phyloP scores from a whole-genome alignment of 2,113 vertebrate genomes.

The Dendrocopos noguchii region DNA sequence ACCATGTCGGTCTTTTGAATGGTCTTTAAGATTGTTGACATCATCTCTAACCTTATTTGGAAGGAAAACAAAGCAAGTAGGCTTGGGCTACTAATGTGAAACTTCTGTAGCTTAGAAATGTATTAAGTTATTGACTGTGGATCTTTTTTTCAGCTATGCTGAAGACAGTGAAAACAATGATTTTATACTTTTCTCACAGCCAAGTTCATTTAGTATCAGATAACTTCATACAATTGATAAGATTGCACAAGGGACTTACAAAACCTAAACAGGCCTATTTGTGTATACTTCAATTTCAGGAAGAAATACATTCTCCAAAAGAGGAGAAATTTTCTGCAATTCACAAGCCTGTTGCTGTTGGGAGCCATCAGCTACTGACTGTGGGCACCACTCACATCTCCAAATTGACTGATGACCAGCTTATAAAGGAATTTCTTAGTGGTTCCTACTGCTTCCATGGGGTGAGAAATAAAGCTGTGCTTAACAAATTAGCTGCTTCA shows the following conservation, averaged over 20 bases:
- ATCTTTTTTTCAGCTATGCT: neutral
- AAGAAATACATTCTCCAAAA: slow-evolving; percentile 80
- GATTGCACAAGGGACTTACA: neutral
- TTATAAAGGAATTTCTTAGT: slow-evolving; percentile 97
- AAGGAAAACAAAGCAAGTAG: neutral
- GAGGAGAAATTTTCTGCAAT: slow-evolving; percentile 91
- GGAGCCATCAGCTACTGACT: slow-evolving; percentile 86
- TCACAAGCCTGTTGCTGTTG: slow-evolving; percentile 91
- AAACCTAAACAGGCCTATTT: neutral
- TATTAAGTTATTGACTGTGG: neutral
- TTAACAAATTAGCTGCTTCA: neutral
- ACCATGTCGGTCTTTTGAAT: neutral
- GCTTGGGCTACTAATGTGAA: neutral
- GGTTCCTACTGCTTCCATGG: slow-evolving; percentile 98
- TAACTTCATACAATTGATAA: neutral
- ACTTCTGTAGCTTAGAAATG: neutral
- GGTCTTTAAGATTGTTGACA: neutral
- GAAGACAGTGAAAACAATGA: neutral
- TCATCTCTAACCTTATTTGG: neutral
- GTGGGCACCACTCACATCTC: slow-evolving; percentile 97
- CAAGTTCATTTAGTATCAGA: neutral
- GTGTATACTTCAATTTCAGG: slow-evolving; percentile 73
- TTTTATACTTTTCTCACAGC: neutral
- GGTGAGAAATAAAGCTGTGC: slow-evolving; percentile 76
- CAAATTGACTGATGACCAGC: slow-evolving; percentile 94